These are phyloP conservation scores for Polydrusus cervinus DNA, from an alignment of 2,888 invertebrate species.

Conservation along the genomic window DNA sequence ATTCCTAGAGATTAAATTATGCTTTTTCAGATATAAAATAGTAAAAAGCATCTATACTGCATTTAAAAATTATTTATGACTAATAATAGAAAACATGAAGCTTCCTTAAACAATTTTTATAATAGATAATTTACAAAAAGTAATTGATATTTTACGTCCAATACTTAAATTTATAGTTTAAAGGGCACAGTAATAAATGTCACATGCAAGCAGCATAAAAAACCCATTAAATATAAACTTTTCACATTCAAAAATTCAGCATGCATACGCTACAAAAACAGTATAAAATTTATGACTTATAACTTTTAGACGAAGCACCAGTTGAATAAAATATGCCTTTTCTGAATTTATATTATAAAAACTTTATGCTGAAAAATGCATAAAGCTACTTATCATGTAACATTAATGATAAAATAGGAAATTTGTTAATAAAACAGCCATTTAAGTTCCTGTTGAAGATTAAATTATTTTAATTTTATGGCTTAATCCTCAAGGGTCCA, in stretches of 20 bases:
- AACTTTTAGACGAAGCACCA: neutral
- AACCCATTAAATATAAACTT: neutral
- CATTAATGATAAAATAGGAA: neutral
- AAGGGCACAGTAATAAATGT: neutral
- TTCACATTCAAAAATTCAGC: neutral
- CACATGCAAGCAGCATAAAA: neutral
- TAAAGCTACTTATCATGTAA: neutral
- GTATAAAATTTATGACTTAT: slow-evolving; percentile 3
- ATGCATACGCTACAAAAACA: neutral
- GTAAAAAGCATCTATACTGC: no score
- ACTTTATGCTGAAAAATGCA: neutral
- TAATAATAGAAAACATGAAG: no score
- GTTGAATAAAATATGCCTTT: neutral
- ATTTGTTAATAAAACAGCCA: neutral
- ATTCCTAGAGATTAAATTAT: no score
- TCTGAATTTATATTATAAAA: neutral
- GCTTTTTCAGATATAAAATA: no score
- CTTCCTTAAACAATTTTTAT: no score
- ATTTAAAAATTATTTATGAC: no score
- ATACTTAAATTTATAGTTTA: neutral
- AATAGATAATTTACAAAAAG: no score
- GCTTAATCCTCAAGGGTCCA: no score
- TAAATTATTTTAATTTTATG: no score
- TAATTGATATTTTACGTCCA: neutral
- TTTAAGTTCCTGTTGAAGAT: neutral